Conservation (phyloP, 1,140 invertebrate genomes). For the Camponotus floridanus region DNA sequence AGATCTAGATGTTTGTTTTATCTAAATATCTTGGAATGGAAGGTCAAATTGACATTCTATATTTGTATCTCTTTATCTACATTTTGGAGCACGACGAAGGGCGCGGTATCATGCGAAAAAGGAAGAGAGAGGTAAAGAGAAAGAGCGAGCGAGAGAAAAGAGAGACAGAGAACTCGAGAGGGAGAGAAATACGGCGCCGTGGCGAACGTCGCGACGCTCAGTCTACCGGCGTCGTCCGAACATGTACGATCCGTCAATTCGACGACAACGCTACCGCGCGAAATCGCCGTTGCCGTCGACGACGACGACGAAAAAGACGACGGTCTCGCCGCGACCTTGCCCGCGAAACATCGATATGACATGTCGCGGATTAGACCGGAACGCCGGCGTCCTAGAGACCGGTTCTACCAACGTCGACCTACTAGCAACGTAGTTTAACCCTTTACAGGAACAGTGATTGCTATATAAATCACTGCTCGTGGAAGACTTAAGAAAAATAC, state of each 20-base stretch:
- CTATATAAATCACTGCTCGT: neutral
- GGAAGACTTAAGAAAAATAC: neutral
- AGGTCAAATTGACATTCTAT: neutral
- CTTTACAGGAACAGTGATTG: neutral
- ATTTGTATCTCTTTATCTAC: conserved; percentile 5
- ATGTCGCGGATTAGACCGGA: conserved; percentile 43
- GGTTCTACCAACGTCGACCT: neutral
- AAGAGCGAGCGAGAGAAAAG: conserved; percentile 53
- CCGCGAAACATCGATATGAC: conserved; percentile 58
- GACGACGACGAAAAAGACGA: conserved; percentile 27
- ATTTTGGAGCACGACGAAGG: neutral
- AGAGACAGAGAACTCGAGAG: conserved; percentile 24
- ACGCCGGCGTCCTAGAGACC: neutral
- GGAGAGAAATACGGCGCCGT: conserved; percentile 77
- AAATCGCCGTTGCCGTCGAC: conserved; percentile 26
- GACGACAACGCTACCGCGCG: neutral
- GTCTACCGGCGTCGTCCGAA: conserved; percentile 83
- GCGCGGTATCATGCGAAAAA: conserved; percentile 11
- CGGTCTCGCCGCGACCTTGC: conserved; percentile 57
- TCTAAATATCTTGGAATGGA: neutral
- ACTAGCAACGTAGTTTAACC: conserved; percentile 3
- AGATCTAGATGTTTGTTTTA: neutral
- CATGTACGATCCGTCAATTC: conserved; percentile 64
- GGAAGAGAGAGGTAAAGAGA: conserved; percentile 26
- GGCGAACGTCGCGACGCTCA: conserved; percentile 82